Percentiles rank a stretch among this genome's conserved stretches.
Conservation (phyloP, 1,140 invertebrate species). For the Conopomorpha cramerella region DNA sequence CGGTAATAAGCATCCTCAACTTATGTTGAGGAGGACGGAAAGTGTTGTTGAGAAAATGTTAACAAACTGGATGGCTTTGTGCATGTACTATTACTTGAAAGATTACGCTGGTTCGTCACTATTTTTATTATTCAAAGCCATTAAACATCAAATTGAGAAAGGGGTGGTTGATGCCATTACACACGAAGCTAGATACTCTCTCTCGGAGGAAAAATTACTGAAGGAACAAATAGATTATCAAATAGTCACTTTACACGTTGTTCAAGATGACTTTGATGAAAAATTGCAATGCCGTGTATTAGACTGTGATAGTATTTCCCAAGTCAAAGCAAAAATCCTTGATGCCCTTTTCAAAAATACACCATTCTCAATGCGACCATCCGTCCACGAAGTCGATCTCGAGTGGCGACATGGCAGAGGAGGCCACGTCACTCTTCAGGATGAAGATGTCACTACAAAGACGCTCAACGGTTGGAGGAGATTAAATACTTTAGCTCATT, state of each 20-base stretch:
- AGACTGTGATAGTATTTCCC: constrained; percentile 98
- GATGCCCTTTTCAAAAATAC: constrained; percentile 97
- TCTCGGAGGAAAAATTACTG: constrained; percentile 93
- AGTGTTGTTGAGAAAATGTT: constrained; percentile 99
- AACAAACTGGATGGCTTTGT: constrained; percentile 98
- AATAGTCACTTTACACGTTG: constrained; percentile 85
- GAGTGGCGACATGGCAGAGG: constrained; percentile 93
- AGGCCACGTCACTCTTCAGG: constrained; percentile 88
- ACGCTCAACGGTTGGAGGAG: constrained; percentile 87
- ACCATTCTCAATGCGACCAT: constrained; percentile 90
- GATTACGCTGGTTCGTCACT: constrained; percentile 93
- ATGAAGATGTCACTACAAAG: constrained; percentile 92
- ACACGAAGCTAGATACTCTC: constrained; percentile 94
- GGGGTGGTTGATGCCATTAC: constrained; percentile 96
- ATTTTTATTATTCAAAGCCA: constrained; percentile 95
- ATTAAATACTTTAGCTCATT: constrained; percentile 90
- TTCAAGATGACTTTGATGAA: constrained; percentile 92
- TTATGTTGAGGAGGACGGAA: constrained; percentile 93
- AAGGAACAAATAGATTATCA: constrained; percentile 93
- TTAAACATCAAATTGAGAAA: constrained; percentile 98
- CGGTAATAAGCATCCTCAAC: constrained; percentile 86
- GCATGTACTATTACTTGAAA: constrained; percentile 95
- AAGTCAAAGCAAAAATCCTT: constrained; percentile 97
- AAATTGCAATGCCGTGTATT: constrained; percentile 95
- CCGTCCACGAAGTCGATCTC: constrained; percentile 89